Evolutionary conservation across 2,113 vertebrate genomes (phyloP).

Genomic region (Lutjanus erythropterus): DNA sequence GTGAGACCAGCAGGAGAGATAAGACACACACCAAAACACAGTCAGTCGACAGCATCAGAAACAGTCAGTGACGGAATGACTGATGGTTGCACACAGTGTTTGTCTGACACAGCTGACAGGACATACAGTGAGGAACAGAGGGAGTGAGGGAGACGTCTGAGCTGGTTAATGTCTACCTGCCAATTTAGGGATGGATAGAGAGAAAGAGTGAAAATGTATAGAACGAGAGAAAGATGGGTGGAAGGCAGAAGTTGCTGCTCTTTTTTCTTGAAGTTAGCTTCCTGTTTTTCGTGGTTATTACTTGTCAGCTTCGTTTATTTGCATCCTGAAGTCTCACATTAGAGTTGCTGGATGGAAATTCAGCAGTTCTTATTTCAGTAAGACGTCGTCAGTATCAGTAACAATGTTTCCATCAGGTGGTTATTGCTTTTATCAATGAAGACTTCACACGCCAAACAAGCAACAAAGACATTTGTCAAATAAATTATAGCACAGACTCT

Average conservation of each 20-base stretch:
- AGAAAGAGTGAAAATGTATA: neutral
- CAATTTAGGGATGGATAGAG: neutral
- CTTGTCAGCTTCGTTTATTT: too few relatives aligned
- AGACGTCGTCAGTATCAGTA: neutral
- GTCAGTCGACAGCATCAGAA: neutral
- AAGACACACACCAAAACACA: neutral
- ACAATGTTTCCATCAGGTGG: neutral
- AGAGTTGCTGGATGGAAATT: neutral
- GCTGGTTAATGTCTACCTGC: constrained; percentile 9
- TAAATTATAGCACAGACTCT: neutral
- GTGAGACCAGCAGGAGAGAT: too few relatives aligned
- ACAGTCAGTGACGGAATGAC: neutral
- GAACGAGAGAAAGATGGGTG: neutral
- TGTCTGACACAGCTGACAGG: neutral
- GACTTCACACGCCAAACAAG: too few relatives aligned
- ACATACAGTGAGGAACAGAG: neutral
- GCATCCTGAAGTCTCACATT: too few relatives aligned
- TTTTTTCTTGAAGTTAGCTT: neutral
- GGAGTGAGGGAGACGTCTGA: neutral
- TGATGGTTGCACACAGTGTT: constrained; percentile 12
- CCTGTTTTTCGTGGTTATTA: too few relatives aligned
- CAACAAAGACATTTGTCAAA: too few relatives aligned
- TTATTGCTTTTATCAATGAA: too few relatives aligned
- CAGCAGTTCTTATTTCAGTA: too few relatives aligned
- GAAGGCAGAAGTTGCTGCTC: neutral